These are phyloP conservation scores for Sycophila texana DNA, from an alignment of 2,888 invertebrate genomes.

Conservation along the genomic window DNA sequence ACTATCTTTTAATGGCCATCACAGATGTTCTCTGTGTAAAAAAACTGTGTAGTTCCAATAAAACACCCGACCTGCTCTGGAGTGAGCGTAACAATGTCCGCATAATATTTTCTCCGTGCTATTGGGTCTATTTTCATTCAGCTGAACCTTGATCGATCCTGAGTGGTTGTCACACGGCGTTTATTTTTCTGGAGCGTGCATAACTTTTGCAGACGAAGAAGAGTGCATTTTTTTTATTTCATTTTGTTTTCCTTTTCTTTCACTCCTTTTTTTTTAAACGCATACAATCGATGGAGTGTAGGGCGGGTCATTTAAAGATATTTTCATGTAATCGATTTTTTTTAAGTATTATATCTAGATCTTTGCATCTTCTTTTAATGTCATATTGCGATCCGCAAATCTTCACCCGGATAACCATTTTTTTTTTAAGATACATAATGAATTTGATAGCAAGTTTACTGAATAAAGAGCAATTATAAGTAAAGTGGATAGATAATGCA, in stretches of 20 bases:
- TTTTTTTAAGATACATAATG: too few relatives aligned
- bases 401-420: background rate
- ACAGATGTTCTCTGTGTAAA: too few relatives aligned
- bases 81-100: background rate
- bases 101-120: conserved; percentile 42
- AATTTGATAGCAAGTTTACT: too few relatives aligned
- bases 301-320: conserved; percentile 28
- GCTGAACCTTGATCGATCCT: background rate
- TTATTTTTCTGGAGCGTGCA: conserved; percentile 10
- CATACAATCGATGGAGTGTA: conserved; percentile 10
- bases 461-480: too few relatives aligned
- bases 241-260: background rate
- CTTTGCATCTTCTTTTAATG: conserved; percentile 2
- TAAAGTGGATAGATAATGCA: too few relatives aligned
- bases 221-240: conserved; percentile 26
- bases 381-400: background rate
- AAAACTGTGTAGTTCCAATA: conserved; percentile 4
- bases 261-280: conserved; percentile 6
- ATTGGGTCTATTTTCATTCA: background rate
- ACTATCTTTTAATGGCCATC: too few relatives aligned
- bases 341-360: conserved; percentile 12
- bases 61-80: background rate
- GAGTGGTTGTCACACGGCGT: background rate
- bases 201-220: conserved; percentile 14
- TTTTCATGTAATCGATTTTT: conserved; percentile 25